phyloP scores from a whole-genome alignment of 2,113 vertebrate species.

The Panurus biarmicus region DNA sequence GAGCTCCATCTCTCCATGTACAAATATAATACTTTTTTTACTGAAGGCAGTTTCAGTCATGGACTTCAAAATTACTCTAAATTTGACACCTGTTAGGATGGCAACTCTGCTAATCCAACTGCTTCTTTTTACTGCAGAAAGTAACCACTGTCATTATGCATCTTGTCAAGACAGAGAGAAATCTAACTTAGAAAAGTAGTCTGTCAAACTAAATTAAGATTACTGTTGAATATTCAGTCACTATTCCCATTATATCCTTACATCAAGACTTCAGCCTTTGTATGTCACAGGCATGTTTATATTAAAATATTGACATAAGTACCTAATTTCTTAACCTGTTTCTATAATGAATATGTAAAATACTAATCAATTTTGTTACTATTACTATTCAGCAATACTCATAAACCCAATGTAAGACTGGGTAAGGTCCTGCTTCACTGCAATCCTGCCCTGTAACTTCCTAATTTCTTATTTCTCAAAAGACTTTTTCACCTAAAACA shows the following conservation, averaged over 20 bases:
- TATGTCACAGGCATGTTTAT: background rate
- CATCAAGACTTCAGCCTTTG: background rate
- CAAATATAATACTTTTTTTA: background rate
- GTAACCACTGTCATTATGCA: background rate
- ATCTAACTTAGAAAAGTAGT: background rate
- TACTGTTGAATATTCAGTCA: background rate
- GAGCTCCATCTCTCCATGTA: background rate
- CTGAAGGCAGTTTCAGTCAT: background rate
- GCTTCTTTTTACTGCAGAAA: background rate
- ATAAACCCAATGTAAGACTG: background rate
- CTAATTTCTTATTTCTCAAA: background rate
- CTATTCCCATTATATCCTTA: background rate
- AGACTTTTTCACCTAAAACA: background rate
- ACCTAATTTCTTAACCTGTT: background rate
- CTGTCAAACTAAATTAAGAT: background rate
- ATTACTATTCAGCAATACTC: background rate
- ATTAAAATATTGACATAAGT: background rate
- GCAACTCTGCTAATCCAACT: background rate
- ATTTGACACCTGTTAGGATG: background rate
- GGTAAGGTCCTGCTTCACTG: background rate
- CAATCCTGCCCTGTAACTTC: background rate
- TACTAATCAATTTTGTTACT: background rate
- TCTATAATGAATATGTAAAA: background rate
- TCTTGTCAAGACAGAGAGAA: background rate
- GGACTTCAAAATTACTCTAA: background rate